phyloP scores from a whole-genome alignment of 2,888 invertebrate genomes.

The Heliconius aoede region DNA sequence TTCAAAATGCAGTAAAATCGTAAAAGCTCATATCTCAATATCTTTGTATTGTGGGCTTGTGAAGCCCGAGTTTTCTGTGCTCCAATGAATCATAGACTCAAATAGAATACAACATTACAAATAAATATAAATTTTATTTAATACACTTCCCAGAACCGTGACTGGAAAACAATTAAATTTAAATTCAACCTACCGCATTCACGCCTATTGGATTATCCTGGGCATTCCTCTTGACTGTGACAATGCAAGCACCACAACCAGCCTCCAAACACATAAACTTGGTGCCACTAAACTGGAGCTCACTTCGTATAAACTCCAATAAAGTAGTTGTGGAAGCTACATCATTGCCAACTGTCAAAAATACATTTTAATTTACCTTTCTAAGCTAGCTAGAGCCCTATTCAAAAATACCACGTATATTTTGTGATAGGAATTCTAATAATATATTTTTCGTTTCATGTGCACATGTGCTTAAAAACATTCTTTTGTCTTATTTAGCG shows the following conservation, averaged over 20 bases:
- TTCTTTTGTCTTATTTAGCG: too few species aligned
- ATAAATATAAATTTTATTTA: too few species aligned
- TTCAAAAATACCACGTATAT: neutral
- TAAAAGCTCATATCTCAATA: too few species aligned
- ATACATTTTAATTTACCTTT: neutral
- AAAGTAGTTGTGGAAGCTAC: conserved; percentile 23
- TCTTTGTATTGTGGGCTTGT: too few species aligned
- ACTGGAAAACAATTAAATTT: neutral
- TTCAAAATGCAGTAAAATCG: too few species aligned
- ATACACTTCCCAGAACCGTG: too few species aligned
- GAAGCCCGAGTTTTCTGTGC: too few species aligned
- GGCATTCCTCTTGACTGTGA: conserved; percentile 63
- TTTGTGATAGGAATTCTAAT: neutral
- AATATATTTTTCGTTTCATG: too few species aligned
- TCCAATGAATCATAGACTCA: too few species aligned
- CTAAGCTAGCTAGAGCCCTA: neutral
- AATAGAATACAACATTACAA: too few species aligned
- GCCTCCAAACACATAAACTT: conserved; percentile 87
- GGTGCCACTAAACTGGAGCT: conserved; percentile 84
- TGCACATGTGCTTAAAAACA: too few species aligned
- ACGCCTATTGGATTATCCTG: conserved; percentile 56
- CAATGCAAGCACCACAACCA: conserved; percentile 86
- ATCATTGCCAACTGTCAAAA: conserved; percentile 25
- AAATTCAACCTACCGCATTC: conserved; percentile 82
- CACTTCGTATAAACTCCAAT: conserved; percentile 81